phyloP scores from a whole-genome alignment of 2,888 invertebrate species.

The Hirtodrosophila confusa region DNA sequence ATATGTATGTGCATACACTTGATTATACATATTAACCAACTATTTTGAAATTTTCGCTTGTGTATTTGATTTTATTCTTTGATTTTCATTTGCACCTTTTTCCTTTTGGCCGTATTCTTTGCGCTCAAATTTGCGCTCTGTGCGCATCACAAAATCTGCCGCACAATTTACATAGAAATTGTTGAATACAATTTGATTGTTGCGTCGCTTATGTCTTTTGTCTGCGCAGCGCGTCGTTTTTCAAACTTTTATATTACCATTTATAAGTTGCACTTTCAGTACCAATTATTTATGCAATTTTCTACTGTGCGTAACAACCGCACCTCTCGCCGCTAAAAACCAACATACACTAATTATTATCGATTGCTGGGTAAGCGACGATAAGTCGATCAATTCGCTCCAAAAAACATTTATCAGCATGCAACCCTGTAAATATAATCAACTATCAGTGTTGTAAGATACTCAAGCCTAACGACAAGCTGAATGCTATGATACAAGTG shows the following conservation, averaged over 20 bases:
- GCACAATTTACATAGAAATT: conserved; percentile 21
- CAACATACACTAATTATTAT: conserved; percentile 51
- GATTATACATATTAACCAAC: conserved; percentile 49
- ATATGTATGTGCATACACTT: conserved; percentile 13
- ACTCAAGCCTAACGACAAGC: background rate
- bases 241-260: conserved; percentile 7
- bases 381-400: conserved; percentile 18
- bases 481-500: conserved; percentile 10
- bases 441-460: background rate
- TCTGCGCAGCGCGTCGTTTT: conserved; percentile 18
- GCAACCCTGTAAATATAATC: conserved; percentile 3
- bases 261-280: conserved; percentile 25
- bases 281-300: conserved; percentile 43
- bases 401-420: background rate
- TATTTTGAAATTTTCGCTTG: conserved; percentile 49
- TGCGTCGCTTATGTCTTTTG: background rate
- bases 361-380: background rate
- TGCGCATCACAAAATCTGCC: conserved; percentile 55
- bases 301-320: conserved; percentile 2
- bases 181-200: conserved; percentile 8
- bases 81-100: conserved; percentile 41
- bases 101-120: conserved; percentile 38
- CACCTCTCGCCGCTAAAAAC: conserved; percentile 43
- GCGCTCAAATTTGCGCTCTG: conserved; percentile 51
- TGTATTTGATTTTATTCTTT: conserved; percentile 49